Percentiles rank a stretch among this genome's conserved stretches.
These are phyloP conservation scores for Hyalella azteca DNA, from an alignment of 2,888 invertebrate species.

Conservation along the genomic window DNA sequence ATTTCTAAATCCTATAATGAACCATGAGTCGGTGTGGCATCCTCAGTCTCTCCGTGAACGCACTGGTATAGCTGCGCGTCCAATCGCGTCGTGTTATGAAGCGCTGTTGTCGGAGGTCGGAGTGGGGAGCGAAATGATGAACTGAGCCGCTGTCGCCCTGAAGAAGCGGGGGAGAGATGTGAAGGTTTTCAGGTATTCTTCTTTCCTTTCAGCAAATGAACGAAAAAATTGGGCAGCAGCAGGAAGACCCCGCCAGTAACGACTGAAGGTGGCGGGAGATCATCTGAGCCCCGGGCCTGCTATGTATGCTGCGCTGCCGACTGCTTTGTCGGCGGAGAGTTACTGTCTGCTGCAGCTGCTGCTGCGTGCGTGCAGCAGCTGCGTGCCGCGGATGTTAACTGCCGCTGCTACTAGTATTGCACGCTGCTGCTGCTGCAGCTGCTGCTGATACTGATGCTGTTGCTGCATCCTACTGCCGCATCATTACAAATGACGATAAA, in stretches of 20 bases:
- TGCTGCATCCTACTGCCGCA: too few relatives aligned
- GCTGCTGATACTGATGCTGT: too few relatives aligned
- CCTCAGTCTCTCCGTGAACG: too few relatives aligned
- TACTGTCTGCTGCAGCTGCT: not conserved
- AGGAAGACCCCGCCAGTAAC: not conserved
- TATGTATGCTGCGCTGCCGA: too few relatives aligned
- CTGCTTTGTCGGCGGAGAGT: not conserved
- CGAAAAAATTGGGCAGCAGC: slow-evolving; percentile 32
- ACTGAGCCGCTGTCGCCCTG: slow-evolving; percentile 38
- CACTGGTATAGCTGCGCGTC: too few relatives aligned
- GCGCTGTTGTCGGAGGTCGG: slow-evolving; percentile 35
- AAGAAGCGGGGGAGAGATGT: slow-evolving; percentile 34
- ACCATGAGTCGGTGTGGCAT: too few relatives aligned
- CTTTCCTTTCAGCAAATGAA: slow-evolving; percentile 34
- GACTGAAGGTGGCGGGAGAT: slow-evolving; percentile 23
- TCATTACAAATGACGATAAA: too few relatives aligned
- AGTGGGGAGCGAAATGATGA: slow-evolving; percentile 40
- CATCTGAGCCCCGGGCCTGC: too few relatives aligned
- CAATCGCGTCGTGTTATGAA: not conserved
- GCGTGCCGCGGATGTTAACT: not conserved
- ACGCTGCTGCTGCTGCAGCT: too few relatives aligned
- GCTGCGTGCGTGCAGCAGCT: not conserved
- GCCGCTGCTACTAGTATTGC: too few relatives aligned
- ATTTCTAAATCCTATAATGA: too few relatives aligned
- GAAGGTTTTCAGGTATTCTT: slow-evolving; percentile 36